Percentiles rank a stretch among this genome's conserved stretches.
Evolutionary conservation across 2,797 vertebrate genomes (phyloP).

Genomic region (Furcifer pardalis): DNA sequence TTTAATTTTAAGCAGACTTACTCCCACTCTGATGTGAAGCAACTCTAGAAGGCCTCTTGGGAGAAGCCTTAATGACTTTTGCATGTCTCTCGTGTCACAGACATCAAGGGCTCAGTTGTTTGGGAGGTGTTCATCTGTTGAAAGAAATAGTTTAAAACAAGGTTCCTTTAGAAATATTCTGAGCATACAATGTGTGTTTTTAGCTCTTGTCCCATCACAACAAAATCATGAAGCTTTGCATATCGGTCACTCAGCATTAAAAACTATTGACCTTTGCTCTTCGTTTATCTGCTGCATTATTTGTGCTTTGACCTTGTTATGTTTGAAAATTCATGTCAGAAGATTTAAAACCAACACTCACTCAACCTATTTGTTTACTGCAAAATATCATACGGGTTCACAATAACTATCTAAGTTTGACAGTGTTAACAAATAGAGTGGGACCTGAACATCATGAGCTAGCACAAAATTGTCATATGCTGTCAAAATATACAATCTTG

Average conservation of each 20-base stretch:
- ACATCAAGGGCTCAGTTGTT: conserved; percentile 91
- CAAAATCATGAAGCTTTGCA: conserved; percentile 70
- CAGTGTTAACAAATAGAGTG: conserved; percentile 43
- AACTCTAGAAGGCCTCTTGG: conserved; percentile 82
- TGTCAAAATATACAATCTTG: not conserved
- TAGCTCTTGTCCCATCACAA: conserved; percentile 50
- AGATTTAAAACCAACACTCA: conserved; percentile 66
- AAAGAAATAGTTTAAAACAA: conserved; percentile 81
- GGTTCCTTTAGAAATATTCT: conserved; percentile 61
- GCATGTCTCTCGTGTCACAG: conserved; percentile 89
- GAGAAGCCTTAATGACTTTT: conserved; percentile 89
- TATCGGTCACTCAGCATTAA: conserved; percentile 81
- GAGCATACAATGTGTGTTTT: conserved; percentile 55
- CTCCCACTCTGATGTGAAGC: conserved; percentile 78
- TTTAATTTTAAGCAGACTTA: conserved; percentile 92
- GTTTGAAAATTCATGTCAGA: conserved; percentile 60
- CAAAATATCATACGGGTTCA: conserved; percentile 50
- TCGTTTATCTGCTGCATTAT: conserved; percentile 76
- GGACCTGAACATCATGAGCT: too few relatives aligned
- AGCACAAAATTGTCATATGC: not conserved
- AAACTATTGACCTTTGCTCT: conserved; percentile 85
- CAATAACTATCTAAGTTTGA: conserved; percentile 39
- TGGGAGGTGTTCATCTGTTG: conserved; percentile 87
- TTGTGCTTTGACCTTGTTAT: conserved; percentile 84
- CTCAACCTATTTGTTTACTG: conserved; percentile 45